Conservation (phyloP, 2,888 invertebrate genomes). For the Amphimallon solstitiale region DNA sequence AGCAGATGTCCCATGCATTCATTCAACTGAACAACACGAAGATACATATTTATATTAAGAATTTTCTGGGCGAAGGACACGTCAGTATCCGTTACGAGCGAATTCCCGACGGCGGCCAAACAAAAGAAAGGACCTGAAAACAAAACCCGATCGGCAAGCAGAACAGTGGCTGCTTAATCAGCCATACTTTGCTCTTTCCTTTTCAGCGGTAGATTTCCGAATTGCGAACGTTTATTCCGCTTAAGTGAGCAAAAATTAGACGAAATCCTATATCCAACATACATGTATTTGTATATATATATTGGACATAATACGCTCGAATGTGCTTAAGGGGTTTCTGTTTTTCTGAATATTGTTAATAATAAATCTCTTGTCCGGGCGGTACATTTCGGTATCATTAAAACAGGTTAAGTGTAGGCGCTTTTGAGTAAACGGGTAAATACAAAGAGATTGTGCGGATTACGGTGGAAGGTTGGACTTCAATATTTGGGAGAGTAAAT, state of each 20-base stretch:
- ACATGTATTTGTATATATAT: not conserved
- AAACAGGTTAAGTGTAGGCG: not conserved
- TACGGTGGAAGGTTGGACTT: slow-evolving; percentile 56
- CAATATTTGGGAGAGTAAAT: slow-evolving; percentile 55
- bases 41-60: slow-evolving; percentile 39
- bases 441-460: slow-evolving; percentile 53
- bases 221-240: slow-evolving; percentile 58
- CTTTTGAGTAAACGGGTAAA: slow-evolving; percentile 30
- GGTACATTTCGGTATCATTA: not conserved
- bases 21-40: slow-evolving; percentile 5
- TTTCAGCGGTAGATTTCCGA: slow-evolving; percentile 53
- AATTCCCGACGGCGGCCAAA: slow-evolving; percentile 34
- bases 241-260: slow-evolving; percentile 55
- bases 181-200: slow-evolving; percentile 50
- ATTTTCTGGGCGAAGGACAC: slow-evolving; percentile 40
- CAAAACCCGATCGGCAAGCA: slow-evolving; percentile 49
- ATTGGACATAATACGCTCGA: too few species aligned
- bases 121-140: slow-evolving; percentile 50
- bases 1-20: slow-evolving; percentile 16
- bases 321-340: not conserved
- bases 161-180: slow-evolving; percentile 51
- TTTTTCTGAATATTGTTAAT: not conserved
- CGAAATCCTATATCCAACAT: slow-evolving; percentile 44
- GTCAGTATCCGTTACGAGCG: slow-evolving; percentile 44
- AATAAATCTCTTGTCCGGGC: not conserved